These are phyloP conservation scores for Elgaria multicarinata DNA, from an alignment of 2,113 vertebrate species.

Conservation along the genomic window DNA sequence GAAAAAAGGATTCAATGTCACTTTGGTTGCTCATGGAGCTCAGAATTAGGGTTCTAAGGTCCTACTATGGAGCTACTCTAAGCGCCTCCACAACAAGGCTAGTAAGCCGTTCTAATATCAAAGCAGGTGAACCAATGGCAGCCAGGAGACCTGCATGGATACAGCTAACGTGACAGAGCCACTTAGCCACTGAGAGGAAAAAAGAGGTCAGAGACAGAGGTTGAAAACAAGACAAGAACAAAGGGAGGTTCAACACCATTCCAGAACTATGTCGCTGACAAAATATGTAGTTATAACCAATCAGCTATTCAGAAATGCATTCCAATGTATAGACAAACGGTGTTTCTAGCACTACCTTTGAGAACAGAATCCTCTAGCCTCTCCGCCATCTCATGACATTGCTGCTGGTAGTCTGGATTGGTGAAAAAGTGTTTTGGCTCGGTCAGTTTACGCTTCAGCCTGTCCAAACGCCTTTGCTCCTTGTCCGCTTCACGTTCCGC, in stretches of 20 bases:
- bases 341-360: constrained; percentile 78
- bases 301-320: background rate
- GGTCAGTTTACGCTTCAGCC: constrained; percentile 87
- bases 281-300: background rate
- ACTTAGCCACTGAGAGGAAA: background rate
- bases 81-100: background rate
- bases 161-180: background rate
- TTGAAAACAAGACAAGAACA: background rate
- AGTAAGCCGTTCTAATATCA: background rate
- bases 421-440: constrained; percentile 89
- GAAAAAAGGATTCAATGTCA: background rate
- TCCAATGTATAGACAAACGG: background rate
- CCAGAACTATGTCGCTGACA: background rate
- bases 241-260: background rate
- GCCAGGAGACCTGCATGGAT: background rate
- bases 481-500: constrained; percentile 92
- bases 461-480: constrained; percentile 89
- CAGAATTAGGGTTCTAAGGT: background rate
- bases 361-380: constrained; percentile 92
- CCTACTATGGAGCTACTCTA: background rate
- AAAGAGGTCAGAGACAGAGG: background rate
- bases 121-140: background rate
- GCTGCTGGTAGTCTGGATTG: constrained; percentile 85
- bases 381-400: constrained; percentile 92
- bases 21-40: background rate